A percentile compares a stretch with the other conserved stretches of the same genome.
Evolutionary conservation across 2,113 vertebrate species (phyloP).

Genomic region (Prionailurus bengalensis): DNA sequence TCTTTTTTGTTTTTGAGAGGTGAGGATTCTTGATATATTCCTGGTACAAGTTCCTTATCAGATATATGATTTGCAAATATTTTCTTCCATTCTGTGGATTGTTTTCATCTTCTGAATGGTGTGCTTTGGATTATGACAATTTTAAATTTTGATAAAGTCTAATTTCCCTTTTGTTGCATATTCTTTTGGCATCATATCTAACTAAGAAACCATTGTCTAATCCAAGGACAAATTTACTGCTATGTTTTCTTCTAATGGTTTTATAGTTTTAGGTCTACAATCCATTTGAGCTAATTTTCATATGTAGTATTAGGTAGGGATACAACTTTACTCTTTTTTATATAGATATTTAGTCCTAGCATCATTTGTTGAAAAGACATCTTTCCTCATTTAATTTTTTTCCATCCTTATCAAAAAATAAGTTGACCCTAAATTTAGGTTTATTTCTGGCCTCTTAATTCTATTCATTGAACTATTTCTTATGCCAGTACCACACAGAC

Average conservation of each 20-base stretch:
- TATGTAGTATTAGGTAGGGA: neutral
- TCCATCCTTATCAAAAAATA: conserved; percentile 14
- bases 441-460: conserved; percentile 28
- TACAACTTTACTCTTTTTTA: neutral
- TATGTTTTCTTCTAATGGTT: conserved; percentile 5
- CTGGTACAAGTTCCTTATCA: neutral
- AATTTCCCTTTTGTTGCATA: neutral
- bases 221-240: conserved; percentile 37
- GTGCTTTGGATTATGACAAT: neutral
- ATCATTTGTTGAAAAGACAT: conserved; percentile 21
- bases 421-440: neutral
- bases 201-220: conserved; percentile 46
- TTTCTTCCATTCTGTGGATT: neutral
- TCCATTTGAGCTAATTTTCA: conserved; percentile 35
- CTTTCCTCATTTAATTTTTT: conserved; percentile 54
- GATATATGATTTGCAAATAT: neutral
- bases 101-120: neutral
- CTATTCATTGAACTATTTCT: neutral
- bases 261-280: conserved; percentile 5
- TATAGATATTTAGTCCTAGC: neutral
- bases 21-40: neutral
- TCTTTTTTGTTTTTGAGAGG: conserved; percentile 5
- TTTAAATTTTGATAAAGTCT: conserved; percentile 11
- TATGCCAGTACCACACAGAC: neutral
- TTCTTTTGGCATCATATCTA: conserved; percentile 21